Evolutionary conservation across 2,113 vertebrate genomes (phyloP), one percentile per base, ranked within the genome.

Genomic region (Laticauda laticaudata): DNA sequence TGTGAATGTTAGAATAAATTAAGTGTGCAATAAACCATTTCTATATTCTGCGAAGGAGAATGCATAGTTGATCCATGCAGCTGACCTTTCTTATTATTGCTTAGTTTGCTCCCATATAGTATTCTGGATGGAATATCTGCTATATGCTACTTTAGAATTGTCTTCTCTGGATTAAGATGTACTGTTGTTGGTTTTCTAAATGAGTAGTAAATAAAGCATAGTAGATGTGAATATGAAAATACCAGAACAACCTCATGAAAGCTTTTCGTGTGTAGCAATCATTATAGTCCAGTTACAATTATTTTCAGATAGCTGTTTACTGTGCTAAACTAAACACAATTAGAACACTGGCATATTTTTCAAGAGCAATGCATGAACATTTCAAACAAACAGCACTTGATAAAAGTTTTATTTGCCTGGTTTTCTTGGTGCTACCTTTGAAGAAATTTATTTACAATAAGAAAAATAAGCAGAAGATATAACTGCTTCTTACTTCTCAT

Each of bases 381-480:
- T 87, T 51, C 85, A 48, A 87, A 45, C 51, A 48, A 87, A 87
- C 81, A n/a, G 24, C 81, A 59, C 91, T 92, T 92, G 81, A 92
- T 64, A 61, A 29, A 87, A 61, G 85, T 54, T 92, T 51, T 87
- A 87, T 92, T 92, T 87, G 2, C 56, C 43, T 15, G 34, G 56
- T 29, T 56, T 59, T 91, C 23, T 59, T 92, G 39, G 43, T 24
- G 53, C 26, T 53, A 92, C 29, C n/a, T 11, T 23, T 92, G 85
- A 59, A 48, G n/a, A 57, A 48, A 48, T 48, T 51, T 51, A 87
- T 23, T 92, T 87, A 48, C 91, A 87, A 23, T 59, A 18, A 29
- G 43, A 57, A 87, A 61, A 87, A 45, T 55, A 87, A 91, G 87
- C 14, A 59, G 43, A 87, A 87, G 29, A 86, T 43, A 87, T 39